Evolutionary conservation across 2,888 invertebrate species (phyloP).

Genomic region (Leptinotarsa tumamoca): DNA sequence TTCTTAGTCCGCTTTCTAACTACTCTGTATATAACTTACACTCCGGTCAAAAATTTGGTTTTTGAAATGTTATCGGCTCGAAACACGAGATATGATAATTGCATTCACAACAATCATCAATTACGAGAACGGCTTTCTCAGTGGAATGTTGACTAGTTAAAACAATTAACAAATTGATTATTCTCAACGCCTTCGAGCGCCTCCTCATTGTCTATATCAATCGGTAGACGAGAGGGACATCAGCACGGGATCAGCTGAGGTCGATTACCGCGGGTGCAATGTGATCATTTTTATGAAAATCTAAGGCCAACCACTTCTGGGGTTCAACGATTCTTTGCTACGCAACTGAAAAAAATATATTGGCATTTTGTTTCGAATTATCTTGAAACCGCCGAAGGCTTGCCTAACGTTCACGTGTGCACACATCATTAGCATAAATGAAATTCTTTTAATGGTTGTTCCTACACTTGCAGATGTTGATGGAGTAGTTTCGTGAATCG

Average conservation of each 20-base stretch:
- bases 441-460: slow-evolving; percentile 10
- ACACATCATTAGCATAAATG: slow-evolving; percentile 22
- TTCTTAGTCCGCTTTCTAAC: no score
- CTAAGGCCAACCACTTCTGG: slow-evolving; percentile 70
- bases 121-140: background rate
- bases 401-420: slow-evolving; percentile 24
- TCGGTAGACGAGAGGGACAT: slow-evolving; percentile 23
- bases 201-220: slow-evolving; percentile 22
- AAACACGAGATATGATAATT: background rate
- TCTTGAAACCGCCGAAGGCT: slow-evolving; percentile 24
- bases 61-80: no score
- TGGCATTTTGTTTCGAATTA: slow-evolving; percentile 40
- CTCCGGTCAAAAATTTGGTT: no score
- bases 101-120: background rate
- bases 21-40: no score
- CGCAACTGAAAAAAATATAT: slow-evolving; percentile 49
- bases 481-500: background rate
- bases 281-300: slow-evolving; percentile 70
- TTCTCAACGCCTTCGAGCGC: slow-evolving; percentile 7
- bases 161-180: slow-evolving; percentile 6
- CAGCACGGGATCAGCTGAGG: slow-evolving; percentile 45
- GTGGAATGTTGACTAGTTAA: background rate
- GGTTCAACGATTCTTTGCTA: slow-evolving; percentile 55
- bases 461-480: background rate
- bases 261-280: slow-evolving; percentile 66